Percentiles rank a stretch among this genome's conserved stretches.
These are phyloP conservation scores for Larimichthys crocea DNA, from an alignment of 2,113 vertebrate genomes.

Conservation along the genomic window DNA sequence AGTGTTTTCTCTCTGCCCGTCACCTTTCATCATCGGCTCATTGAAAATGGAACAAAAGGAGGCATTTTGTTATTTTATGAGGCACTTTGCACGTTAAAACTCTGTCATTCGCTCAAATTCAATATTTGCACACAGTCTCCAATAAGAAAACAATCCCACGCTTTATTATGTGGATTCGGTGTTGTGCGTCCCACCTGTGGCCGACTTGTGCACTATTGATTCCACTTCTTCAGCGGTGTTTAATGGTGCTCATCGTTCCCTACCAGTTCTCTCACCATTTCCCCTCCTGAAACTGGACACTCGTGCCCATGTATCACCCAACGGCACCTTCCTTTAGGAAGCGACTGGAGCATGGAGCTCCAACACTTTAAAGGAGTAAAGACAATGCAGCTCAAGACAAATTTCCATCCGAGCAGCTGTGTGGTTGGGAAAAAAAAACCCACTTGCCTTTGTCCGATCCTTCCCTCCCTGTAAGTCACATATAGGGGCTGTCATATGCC, in stretches of 20 bases:
- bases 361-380: slow-evolving; percentile 62
- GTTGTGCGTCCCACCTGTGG: slow-evolving; percentile 53
- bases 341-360: slow-evolving; percentile 84
- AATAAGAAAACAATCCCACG: neutral
- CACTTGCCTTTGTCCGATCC: slow-evolving; percentile 45
- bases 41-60: slow-evolving; percentile 32
- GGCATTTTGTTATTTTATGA: neutral
- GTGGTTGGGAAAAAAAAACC: slow-evolving; percentile 54
- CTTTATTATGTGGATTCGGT: neutral
- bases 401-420: slow-evolving; percentile 69
- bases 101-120: neutral
- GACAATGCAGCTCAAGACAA: slow-evolving; percentile 41
- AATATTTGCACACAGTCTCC: neutral
- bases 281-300: slow-evolving; percentile 88
- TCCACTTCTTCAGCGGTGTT: slow-evolving; percentile 77
- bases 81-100: neutral
- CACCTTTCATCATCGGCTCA: slow-evolving; percentile 55
- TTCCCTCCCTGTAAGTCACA: slow-evolving; percentile 47
- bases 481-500: slow-evolving; percentile 73
- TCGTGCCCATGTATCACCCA: slow-evolving; percentile 80
- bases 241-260: slow-evolving; percentile 86
- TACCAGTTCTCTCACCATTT: slow-evolving; percentile 77
- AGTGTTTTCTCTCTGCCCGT: neutral
- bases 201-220: slow-evolving; percentile 29
- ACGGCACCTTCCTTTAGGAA: slow-evolving; percentile 81